Base-by-base conservation (phyloP, 1,140 invertebrate species). In the Anastatus disparis region DNA sequence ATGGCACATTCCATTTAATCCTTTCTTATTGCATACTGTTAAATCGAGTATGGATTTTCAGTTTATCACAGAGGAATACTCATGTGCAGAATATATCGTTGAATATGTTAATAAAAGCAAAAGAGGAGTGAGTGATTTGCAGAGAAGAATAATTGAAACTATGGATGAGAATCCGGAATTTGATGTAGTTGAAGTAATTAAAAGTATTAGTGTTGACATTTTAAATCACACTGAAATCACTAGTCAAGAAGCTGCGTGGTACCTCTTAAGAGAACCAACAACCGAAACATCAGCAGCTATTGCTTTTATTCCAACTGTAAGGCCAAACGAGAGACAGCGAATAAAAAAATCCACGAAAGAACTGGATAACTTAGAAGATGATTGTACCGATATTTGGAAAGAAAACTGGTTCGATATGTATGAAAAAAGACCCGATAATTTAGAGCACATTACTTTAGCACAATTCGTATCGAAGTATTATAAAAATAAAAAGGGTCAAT, bases 171-270 rank as follows among this genome's bases (percentile, higher is more conserved):
- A 65, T 24, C 44, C 82, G 72, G 77, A 82, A 55, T 79, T 81
- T 46, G 77, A 83, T 64, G 66, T 81, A 13, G 58, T 78, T 22
- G 80, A 81, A 26, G 78, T 81, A 10, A 81, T 76, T 0, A 77
- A 63, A 52, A 74, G 77, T 72, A 74, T 85, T 24, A 80, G 79
- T 73, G 40, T 79, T 24, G 80, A 85, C 73, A 65, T 84, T 15
- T 73, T 85, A 27, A 84, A 84, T 24, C 71, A 74, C 71, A 77
- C 82, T 58, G 84, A 85, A 59, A 84, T 84, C 72, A 75, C 79
- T 65, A 76, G 78, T 2, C 84, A 84, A 77, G 84, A 85, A 78
- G 84, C 82, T 62, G 84, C 83, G 50, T 85, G 83, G 82, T 85
- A 80, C 78, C 40, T 84, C n/a, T 59, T 80, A 63, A 27, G 71